phyloP scores from a whole-genome alignment of 37 sponge, comb jelly and placozoan species.

The Diacarnus erythraeanus region DNA sequence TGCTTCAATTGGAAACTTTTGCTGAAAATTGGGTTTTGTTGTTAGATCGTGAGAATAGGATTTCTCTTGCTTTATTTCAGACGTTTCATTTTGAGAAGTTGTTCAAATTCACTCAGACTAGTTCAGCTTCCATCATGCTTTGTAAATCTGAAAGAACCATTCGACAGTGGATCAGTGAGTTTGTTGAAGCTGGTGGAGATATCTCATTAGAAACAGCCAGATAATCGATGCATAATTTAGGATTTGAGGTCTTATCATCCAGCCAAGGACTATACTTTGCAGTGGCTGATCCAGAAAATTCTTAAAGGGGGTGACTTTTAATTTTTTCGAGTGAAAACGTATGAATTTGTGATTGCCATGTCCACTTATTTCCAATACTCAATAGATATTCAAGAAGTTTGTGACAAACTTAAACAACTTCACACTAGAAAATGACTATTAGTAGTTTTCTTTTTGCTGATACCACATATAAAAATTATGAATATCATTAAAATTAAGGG shows the following conservation, averaged over 20 bases:
- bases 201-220: slow-evolving; percentile 33
- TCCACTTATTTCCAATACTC: too few species aligned
- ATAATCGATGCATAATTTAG: slow-evolving; percentile 36
- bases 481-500: too few species aligned
- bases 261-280: slow-evolving; percentile 37
- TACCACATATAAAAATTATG: too few species aligned
- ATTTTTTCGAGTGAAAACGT: too few species aligned
- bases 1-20: slow-evolving; percentile 11
- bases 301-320: too few species aligned
- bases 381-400: too few species aligned
- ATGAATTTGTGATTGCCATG: too few species aligned
- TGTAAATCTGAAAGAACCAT: slow-evolving; percentile 19
- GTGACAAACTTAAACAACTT: too few species aligned
- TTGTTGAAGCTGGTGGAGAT: neutral
- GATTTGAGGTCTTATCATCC: slow-evolving; percentile 25
- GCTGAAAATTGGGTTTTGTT: slow-evolving; percentile 13
- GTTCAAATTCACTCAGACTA: neutral
- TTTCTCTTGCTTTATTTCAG: slow-evolving; percentile 25
- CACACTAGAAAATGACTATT: too few species aligned
- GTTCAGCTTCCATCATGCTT: neutral
- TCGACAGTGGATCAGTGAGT: slow-evolving; percentile 16
- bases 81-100: neutral
- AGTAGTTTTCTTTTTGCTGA: too few species aligned
- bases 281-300: too few species aligned
- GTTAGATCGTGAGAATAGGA: slow-evolving; percentile 24